phyloP scores from a whole-genome alignment of 2,797 vertebrate species.

The Falco cherrug region DNA sequence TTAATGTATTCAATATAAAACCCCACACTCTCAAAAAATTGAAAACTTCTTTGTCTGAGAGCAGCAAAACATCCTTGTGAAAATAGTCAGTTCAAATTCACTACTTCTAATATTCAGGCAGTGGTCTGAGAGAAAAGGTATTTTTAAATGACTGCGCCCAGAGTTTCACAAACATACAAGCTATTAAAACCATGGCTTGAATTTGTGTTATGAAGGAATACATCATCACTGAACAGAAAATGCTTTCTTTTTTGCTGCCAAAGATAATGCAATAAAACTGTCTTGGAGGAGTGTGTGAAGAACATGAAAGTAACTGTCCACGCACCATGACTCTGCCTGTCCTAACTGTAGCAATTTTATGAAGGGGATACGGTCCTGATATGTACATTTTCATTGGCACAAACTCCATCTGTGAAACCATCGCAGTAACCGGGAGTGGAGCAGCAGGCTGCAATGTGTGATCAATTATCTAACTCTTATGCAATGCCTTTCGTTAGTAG shows the following conservation, averaged over 20 bases:
- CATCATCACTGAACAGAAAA: background rate
- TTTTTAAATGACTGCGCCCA: background rate
- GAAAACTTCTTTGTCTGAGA: background rate
- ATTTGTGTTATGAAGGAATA: background rate
- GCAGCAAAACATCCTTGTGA: background rate
- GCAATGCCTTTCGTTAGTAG: background rate
- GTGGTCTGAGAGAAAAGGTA: background rate
- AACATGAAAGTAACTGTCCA: background rate
- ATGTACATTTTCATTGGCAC: background rate
- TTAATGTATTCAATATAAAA: background rate
- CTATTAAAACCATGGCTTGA: background rate
- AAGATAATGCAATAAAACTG: slow-evolving; percentile 24
- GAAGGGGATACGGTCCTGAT: background rate
- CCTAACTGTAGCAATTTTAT: background rate
- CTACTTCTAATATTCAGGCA: background rate
- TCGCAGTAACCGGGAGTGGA: background rate
- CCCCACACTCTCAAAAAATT: background rate
- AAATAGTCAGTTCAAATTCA: background rate
- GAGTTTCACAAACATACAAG: background rate
- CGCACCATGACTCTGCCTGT: background rate
- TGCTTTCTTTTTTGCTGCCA: background rate
- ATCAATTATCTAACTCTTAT: background rate
- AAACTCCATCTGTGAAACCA: background rate
- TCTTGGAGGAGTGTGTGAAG: background rate
- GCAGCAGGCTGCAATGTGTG: background rate